Evolutionary conservation across 2,888 invertebrate species (phyloP).

Genomic region (Pristionchus japonicus): DNA sequence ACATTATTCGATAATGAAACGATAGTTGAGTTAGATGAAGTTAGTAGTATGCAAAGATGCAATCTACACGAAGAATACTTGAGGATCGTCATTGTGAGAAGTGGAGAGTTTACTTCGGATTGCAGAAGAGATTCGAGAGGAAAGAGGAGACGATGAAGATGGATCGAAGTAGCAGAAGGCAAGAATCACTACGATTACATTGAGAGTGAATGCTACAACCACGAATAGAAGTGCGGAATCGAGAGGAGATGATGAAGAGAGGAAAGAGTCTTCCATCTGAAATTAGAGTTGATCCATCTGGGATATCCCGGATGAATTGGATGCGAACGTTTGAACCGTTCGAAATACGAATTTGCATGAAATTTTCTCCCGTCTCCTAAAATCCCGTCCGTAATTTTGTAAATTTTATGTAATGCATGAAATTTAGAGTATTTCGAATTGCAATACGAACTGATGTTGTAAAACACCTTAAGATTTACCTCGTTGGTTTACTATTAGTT

Average conservation of each 20-base stretch:
- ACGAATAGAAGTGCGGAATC: slow-evolving; percentile 65
- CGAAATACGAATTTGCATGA: no score
- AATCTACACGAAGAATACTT: slow-evolving; percentile 33
- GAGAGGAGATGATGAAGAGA: slow-evolving; percentile 56
- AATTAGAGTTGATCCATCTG: no score
- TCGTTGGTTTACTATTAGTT: no score
- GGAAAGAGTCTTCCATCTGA: slow-evolving; percentile 36
- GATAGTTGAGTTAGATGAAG: no score
- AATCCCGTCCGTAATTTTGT: no score
- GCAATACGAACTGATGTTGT: no score
- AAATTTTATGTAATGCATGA: no score
- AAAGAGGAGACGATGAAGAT: slow-evolving; percentile 43
- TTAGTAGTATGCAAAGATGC: no score
- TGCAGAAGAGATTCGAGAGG: not conserved
- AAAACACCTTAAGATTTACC: no score
- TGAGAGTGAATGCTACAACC: slow-evolving; percentile 63
- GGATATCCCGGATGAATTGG: no score
- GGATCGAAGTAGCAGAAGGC: slow-evolving; percentile 68
- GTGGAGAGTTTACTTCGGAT: not conserved
- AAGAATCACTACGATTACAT: slow-evolving; percentile 61
- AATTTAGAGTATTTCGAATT: not conserved
- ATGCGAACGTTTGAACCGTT: no score
- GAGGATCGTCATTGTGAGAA: not conserved
- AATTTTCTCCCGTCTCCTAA: no score
- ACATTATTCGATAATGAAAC: not conserved